These are phyloP conservation scores for Brachynemurus nebulosus DNA, from an alignment of 2,888 invertebrate species.

Conservation along the genomic window DNA sequence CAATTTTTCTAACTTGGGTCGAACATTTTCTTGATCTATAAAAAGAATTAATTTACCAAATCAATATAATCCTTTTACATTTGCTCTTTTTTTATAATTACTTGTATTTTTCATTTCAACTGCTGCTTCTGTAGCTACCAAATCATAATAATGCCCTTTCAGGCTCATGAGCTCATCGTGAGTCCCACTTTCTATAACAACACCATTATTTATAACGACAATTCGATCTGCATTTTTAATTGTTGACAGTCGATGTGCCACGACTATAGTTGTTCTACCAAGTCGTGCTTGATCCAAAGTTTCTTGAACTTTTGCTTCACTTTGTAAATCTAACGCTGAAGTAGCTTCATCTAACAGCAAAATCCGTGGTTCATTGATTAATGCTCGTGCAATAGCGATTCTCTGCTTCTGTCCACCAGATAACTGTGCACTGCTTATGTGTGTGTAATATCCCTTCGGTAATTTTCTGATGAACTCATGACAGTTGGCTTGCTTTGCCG, in stretches of 20 bases:
- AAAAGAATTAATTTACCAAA: too few species aligned
- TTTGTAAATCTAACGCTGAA: slow-evolving; percentile 67
- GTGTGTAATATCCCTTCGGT: slow-evolving; percentile 57
- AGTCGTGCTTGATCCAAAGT: slow-evolving; percentile 61
- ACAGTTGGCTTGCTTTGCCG: slow-evolving; percentile 61
- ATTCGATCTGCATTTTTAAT: slow-evolving; percentile 57
- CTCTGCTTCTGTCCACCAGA: slow-evolving; percentile 77
- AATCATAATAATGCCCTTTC: slow-evolving; percentile 49
- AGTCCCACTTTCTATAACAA: slow-evolving; percentile 56
- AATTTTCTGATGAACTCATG: slow-evolving; percentile 61
- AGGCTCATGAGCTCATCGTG: slow-evolving; percentile 52
- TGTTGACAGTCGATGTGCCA: slow-evolving; percentile 59
- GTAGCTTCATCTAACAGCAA: slow-evolving; percentile 71
- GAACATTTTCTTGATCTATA: too few species aligned
- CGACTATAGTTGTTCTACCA: slow-evolving; percentile 59
- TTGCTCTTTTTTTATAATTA: too few species aligned
- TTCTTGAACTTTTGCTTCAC: slow-evolving; percentile 63
- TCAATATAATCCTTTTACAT: too few species aligned
- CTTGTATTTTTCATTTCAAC: too few species aligned
- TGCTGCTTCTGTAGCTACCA: slow-evolving; percentile 48
- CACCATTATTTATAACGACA: slow-evolving; percentile 54
- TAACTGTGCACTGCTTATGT: slow-evolving; percentile 67
- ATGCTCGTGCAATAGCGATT: slow-evolving; percentile 70
- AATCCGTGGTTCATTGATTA: slow-evolving; percentile 61
- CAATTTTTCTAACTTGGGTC: too few species aligned